Evolutionary conservation across 2,888 invertebrate species (phyloP), one percentile per base, ranked within the genome.

Genomic region (Apodemia duryi): DNA sequence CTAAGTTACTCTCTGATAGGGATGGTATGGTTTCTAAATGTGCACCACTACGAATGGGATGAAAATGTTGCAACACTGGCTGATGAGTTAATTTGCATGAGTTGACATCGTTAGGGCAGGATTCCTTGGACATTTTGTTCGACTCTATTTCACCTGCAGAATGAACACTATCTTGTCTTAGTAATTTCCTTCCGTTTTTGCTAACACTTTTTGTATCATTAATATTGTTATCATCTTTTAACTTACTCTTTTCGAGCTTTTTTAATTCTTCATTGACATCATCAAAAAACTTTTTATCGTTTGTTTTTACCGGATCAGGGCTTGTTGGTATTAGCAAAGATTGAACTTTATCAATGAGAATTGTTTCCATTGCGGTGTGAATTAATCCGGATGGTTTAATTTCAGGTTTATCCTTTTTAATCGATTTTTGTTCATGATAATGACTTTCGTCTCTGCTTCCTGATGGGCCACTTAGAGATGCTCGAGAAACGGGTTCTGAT

Each of bases 321-420:
- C 87, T 84, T 35, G 90, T 79, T 1, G 90, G 88, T 69, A 90
- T 74, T 64, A 91, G 79, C 54, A 91, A 70, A 52, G 84, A 82
- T 63, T 90, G 92, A 1, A 93, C 91, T 80, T 88, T 92, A 70
- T 94, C 93, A 69, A 93, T 86, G 10, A 93, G 82, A 66, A 93
- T 93, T 57, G 93, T 93, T 75, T 92, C 91, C 84, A 93, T 91
- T 32, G 93, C 94, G 29, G 92, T 92, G 64, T 91, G 91, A 61
- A 93, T 74, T 62, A 93, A 72, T 9, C 92, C 87, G 1, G 84
- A 79, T 0, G 87, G 78, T 71, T 88, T 90, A 1, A 86, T 73
- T 32, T 77, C 70, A 46, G 77, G 69, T 71, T 80, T 84, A 46
- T 81, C 84, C 72, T 77, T 84, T 69, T 75, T 80, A 54, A 72